phyloP scores from a whole-genome alignment of 2,888 invertebrate genomes.

The Alitta virens region DNA sequence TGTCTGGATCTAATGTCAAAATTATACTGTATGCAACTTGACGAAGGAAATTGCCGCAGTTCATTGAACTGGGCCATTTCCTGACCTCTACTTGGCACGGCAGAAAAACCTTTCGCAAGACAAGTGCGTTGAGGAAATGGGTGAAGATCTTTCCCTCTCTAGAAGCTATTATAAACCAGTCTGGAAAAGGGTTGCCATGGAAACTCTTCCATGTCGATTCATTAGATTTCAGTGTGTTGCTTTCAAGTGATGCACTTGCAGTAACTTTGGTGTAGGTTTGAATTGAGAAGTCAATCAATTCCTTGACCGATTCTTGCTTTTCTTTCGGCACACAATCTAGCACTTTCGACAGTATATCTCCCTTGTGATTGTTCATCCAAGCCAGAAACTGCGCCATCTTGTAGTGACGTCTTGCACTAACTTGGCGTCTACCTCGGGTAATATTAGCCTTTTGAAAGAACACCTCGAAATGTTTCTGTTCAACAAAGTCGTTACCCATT shows the following conservation, averaged over 20 bases:
- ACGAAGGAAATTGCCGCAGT: conserved; percentile 39
- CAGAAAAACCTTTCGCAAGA: conserved; percentile 43
- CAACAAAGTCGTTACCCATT: conserved; percentile 86
- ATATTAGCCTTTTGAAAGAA: conserved; percentile 67
- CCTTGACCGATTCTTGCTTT: conserved; percentile 31
- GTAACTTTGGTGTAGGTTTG: conserved; percentile 37
- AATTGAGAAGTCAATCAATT: conserved; percentile 40
- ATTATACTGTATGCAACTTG: conserved; percentile 48
- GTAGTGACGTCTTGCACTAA: background rate
- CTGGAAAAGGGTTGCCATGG: conserved; percentile 56
- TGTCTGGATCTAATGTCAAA: conserved; percentile 25
- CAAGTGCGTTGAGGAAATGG: conserved; percentile 62
- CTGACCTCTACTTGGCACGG: conserved; percentile 47
- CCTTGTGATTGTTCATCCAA: conserved; percentile 72
- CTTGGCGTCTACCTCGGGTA: conserved; percentile 28
- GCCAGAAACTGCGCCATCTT: conserved; percentile 68
- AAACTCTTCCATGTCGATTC: conserved; percentile 3
- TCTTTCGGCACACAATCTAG: conserved; percentile 35
- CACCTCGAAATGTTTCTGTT: conserved; percentile 63
- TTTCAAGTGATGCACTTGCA: conserved; percentile 2
- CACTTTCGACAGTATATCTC: conserved; percentile 66
- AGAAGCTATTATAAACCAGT: conserved; percentile 69
- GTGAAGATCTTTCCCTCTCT: conserved; percentile 66
- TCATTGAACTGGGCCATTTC: conserved; percentile 36
- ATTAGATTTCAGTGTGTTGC: background rate